Evolutionary conservation across 1,140 invertebrate genomes (phyloP), one percentile per base, ranked within the genome.

Genomic region (Helicorthomorpha holstii): DNA sequence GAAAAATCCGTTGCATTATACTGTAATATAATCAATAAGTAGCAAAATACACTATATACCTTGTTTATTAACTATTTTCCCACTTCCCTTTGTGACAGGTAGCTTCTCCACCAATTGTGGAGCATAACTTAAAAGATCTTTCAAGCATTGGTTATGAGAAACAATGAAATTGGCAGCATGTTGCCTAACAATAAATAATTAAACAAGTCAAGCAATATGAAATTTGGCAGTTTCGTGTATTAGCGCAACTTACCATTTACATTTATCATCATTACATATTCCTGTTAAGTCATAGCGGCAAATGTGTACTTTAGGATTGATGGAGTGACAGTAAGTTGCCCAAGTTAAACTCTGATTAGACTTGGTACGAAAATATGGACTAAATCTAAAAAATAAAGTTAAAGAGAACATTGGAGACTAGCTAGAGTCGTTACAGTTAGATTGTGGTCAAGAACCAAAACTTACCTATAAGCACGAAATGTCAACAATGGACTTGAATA

Each of bases 261-360:
- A 65, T 4, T 61, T 54, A 41, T 64, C 57, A 53, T 64, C 63
- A 57, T 65, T 60, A 45, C 63, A 65, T 1, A 56, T 63, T 38
- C 63, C 63, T 29, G 57, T 54, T 21, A 65, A 47, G 46, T 64
- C 62, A 54, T 57, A 65, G 27, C 56, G 57, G 55, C 63, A 65
- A 14, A 65, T 29, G 7, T 59, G 47, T 34, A 57, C 55, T 24
- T 57, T 57, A 26, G 58, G 57, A 38, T 65, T 55, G 23, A 65
- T 49, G 50, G 62, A 63, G 46, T 65, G 57, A 14, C 58, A 56
- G 43, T 54, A 60, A 7, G 61, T 60, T 12, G 46, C 24, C 1
- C 60, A 60, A 0, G 55, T 53, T 19, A 23, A 61, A 46, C 44
- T 46, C 21, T 46, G 44, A 19, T 46, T 46, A 21, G 19, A 21